Evolutionary conservation across 1,140 invertebrate genomes (phyloP), one percentile per base, ranked within the genome.

Genomic region (Nomia melanderi): DNA sequence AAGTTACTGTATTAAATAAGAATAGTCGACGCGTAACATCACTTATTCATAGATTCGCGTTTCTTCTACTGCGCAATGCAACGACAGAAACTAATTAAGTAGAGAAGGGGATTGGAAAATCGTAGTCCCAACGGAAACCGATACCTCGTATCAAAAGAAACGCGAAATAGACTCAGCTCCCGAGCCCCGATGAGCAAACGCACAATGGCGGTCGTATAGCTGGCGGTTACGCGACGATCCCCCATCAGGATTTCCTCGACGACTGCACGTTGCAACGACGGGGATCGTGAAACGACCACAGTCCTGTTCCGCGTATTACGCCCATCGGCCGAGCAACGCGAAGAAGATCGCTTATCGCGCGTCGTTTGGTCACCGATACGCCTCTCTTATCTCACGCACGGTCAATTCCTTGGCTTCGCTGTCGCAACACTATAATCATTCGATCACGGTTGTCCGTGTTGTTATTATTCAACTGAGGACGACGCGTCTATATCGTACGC

Each of bases 281-380:
- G 29, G 31, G 3, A 36, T 63, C 41, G 31, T 36, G 64, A 65
- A 65, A 39, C 62, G 47, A 2, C 7, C 14, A 29, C n/a, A 14
- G 2, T 1, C 31, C 36, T 25, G 33, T 54, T 53, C n/a, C 29
- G 71, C 60, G 23, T 17, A 27, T 12, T 54, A 27, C 60, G 29
- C 33, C 17, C 14, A 62, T 65, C 33, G 23, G 1, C 1, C 1
- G 20, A 11, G 14, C 27, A 6, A 39, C 33, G 11, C 41, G 1
- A n/a, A 17, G 36, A 12, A 69, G 41, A 69, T 76, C 29, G 27
- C 65, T 29, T 70, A 76, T 76, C 65, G 36, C 31, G 36, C 17
- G 20, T 25, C 71, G 63, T 56, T 76, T 25, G 39, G 39, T 69
- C 67, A 76, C 50, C 12, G 27, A 59, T 74, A 9, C 27, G 23